Conservation (phyloP, 2,113 vertebrate species). For the Albula goreensis region DNA sequence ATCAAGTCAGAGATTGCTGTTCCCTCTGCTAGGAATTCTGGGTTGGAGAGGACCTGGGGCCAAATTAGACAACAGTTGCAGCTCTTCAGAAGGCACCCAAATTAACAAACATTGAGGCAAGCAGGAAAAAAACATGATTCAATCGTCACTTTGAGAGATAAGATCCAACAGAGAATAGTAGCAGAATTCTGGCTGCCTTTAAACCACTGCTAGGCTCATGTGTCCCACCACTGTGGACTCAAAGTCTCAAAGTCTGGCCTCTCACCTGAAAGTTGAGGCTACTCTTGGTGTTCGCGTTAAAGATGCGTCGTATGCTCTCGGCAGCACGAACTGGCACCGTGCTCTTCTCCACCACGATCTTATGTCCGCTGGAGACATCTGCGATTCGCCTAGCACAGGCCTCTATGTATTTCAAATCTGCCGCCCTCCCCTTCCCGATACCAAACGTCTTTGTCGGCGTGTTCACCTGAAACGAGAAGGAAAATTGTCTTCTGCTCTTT, state of each 20-base stretch:
- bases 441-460: conserved; percentile 97
- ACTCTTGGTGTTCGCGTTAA: conserved; percentile 96
- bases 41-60: conserved; percentile 89
- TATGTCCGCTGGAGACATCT: conserved; percentile 90
- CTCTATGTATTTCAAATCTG: conserved; percentile 95
- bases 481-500: neutral
- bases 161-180: neutral
- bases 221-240: too few species aligned
- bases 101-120: neutral
- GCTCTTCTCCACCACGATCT: conserved; percentile 98
- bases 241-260: neutral
- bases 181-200: too few species aligned
- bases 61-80: neutral
- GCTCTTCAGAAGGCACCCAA: neutral
- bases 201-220: too few species aligned
- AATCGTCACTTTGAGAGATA: too few species aligned
- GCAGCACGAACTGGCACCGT: conserved; percentile 96
- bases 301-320: conserved; percentile 94
- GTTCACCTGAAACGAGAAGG: conserved; percentile 77
- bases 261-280: conserved; percentile 85
- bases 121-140: neutral
- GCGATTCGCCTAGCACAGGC: conserved; percentile 92
- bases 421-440: conserved; percentile 95
- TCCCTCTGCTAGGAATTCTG: conserved; percentile 94
- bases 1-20: conserved; percentile 91